Conservation (phyloP, 2,113 vertebrate species). For the Physeter macrocephalus region DNA sequence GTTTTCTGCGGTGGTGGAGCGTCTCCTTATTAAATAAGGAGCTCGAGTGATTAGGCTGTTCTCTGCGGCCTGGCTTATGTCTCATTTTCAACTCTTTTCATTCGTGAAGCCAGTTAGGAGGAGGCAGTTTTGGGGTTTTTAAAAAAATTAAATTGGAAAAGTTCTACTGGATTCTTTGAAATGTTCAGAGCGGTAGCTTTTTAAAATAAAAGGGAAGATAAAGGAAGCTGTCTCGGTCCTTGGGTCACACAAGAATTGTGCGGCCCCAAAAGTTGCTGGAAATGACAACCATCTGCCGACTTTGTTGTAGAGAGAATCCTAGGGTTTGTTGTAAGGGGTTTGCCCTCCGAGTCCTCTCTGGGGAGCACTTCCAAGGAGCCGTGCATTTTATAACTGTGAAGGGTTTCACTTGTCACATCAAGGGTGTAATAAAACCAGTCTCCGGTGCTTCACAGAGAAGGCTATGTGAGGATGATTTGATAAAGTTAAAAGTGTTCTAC, state of each 20-base stretch:
- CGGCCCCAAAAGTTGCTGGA: constrained; percentile 37
- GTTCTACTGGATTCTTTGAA: constrained; percentile 54
- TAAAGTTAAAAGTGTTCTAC: constrained; percentile 37
- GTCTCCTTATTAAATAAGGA: not conserved
- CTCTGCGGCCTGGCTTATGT: not conserved
- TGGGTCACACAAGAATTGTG: constrained; percentile 35
- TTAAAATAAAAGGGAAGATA: constrained; percentile 55
- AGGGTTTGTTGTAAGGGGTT: constrained; percentile 17
- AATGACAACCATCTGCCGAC: not conserved
- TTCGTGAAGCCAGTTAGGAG: not conserved
- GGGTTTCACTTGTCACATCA: constrained; percentile 27
- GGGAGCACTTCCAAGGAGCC: constrained; percentile 48
- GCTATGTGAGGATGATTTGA: not conserved
- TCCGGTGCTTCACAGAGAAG: not conserved
- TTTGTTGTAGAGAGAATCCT: constrained; percentile 52
- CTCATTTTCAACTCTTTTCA: not conserved
- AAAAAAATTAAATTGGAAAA: constrained; percentile 60
- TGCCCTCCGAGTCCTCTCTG: not conserved
- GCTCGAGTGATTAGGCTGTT: not conserved
- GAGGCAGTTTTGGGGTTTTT: not conserved
- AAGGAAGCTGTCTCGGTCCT: not conserved
- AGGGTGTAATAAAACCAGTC: not conserved
- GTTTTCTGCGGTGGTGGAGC: fast-evolving
- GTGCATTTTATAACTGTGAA: constrained; percentile 42
- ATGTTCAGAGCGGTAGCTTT: constrained; percentile 26